Percentiles rank a stretch among this genome's conserved stretches.
These are phyloP conservation scores for Mystacides longicornis DNA, from an alignment of 2,888 invertebrate genomes.

Conservation along the genomic window DNA sequence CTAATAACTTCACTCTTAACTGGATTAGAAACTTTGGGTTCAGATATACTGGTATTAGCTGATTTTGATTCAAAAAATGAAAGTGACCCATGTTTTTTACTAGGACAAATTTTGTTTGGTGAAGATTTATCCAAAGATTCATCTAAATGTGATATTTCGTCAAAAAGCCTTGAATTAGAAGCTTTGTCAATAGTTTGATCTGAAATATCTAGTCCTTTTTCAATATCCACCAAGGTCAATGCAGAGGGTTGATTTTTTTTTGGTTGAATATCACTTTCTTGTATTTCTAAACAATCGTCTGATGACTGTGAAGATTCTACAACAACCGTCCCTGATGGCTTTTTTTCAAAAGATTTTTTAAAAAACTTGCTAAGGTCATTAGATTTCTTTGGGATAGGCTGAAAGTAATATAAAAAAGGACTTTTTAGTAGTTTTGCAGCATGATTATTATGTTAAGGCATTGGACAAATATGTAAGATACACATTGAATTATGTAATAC, in stretches of 20 bases:
- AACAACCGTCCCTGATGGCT: no score
- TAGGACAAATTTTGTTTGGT: background rate
- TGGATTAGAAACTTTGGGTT: background rate
- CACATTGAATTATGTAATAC: no score
- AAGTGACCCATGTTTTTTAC: slow-evolving; percentile 11
- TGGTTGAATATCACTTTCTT: background rate
- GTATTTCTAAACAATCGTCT: no score
- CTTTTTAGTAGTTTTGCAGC: no score
- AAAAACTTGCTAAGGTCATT: no score
- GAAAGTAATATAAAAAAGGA: no score
- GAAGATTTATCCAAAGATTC: background rate
- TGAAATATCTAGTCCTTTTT: background rate
- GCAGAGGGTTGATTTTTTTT: background rate
- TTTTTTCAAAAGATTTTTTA: no score
- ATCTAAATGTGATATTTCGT: slow-evolving; percentile 8
- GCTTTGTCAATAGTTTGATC: background rate
- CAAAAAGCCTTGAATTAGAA: background rate
- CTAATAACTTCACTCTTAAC: no score
- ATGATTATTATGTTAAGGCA: no score
- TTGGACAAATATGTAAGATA: no score
- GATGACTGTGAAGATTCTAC: no score
- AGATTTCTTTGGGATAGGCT: no score
- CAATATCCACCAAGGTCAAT: background rate
- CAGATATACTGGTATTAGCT: background rate
- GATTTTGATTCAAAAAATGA: slow-evolving; percentile 12